Evolutionary conservation across 2,113 vertebrate species (phyloP), one percentile per base, ranked within the genome.

Genomic region (Pituophis catenifer): DNA sequence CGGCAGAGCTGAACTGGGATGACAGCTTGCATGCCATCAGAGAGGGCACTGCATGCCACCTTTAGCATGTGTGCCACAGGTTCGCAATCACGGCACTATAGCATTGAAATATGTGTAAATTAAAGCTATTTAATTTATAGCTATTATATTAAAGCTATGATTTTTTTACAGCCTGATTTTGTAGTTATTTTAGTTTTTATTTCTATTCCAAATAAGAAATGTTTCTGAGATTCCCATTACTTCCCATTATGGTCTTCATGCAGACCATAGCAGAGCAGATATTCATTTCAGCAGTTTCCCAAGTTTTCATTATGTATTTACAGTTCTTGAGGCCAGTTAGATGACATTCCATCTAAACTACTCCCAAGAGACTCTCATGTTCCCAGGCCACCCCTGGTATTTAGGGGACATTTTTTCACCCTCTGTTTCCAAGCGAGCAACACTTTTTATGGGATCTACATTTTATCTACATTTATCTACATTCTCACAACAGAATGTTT

Each of bases 111-210:
- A 90, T 95, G 65, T 92, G 88, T 53, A 58, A 93, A 91, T 44
- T 50, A 93, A 90, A 95, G 50, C 57, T 89, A 86, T 58, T 52
- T 62, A 55, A 55, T 55, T 55, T 55, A 55, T 55, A 55, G 54
- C 13, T 55, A 55, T 55, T 55, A 55, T 55, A 55, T 55, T 55
- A 55, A 55, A 55, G 15, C 54, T 81, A 92, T 94, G 57, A n/a
- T 89, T 88, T 89, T 88, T 94, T 33, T 86, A 86, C 91, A 86
- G 91, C 91, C 89, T 91, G 94, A 95, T 97, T 93, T 94, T 92
- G 94, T 96, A 92, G 88, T 53, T 96, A 88, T 95, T 94, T 96
- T 94, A 94, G 91, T 92, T 95, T 94, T 95, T 96, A 92, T 96
- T 97, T 93, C 91, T 24, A 90, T 95, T 96, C 90, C 92, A 81